These are phyloP conservation scores for honey bee (Apis mellifera) DNA, from an alignment of 1,140 invertebrate genomes.

Conservation along the genomic window DNA sequence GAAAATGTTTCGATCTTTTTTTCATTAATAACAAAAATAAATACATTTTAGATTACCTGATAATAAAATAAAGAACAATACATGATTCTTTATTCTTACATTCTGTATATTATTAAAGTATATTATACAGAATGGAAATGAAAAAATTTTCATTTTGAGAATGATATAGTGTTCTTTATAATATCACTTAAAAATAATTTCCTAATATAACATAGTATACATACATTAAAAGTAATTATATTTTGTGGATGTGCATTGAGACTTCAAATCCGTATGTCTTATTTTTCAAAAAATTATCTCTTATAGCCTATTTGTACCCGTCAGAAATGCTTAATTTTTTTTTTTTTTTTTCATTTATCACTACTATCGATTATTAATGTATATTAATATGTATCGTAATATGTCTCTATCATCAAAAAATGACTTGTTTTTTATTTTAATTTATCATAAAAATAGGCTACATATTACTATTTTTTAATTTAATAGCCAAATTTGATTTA, in stretches of 20 bases:
- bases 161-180: constrained; percentile 42
- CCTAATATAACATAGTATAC: constrained; percentile 27
- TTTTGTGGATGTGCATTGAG: constrained; percentile 63
- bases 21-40: constrained; percentile 41
- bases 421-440: constrained; percentile 14
- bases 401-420: constrained; percentile 47
- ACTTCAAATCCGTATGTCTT: constrained; percentile 72
- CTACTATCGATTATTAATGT: constrained; percentile 58
- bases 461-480: constrained; percentile 1
- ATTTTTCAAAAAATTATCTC: constrained; percentile 65
- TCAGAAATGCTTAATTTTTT: constrained; percentile 74
- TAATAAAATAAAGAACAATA: constrained; percentile 54
- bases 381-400: constrained; percentile 50
- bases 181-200: constrained; percentile 18
- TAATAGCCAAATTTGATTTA: constrained; percentile 34
- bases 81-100: constrained; percentile 40
- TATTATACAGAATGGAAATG: constrained; percentile 20
- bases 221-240: constrained; percentile 56
- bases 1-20: constrained; percentile 40
- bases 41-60: constrained; percentile 56
- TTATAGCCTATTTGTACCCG: constrained; percentile 80
- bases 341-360: constrained; percentile 55
- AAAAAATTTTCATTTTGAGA: neutral
- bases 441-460: constrained; percentile 58
- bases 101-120: constrained; percentile 4